A percentile compares a stretch with the other conserved stretches of the same genome.
phyloP scores from a whole-genome alignment of 2,113 vertebrate genomes.

The Dipodomys ordii region DNA sequence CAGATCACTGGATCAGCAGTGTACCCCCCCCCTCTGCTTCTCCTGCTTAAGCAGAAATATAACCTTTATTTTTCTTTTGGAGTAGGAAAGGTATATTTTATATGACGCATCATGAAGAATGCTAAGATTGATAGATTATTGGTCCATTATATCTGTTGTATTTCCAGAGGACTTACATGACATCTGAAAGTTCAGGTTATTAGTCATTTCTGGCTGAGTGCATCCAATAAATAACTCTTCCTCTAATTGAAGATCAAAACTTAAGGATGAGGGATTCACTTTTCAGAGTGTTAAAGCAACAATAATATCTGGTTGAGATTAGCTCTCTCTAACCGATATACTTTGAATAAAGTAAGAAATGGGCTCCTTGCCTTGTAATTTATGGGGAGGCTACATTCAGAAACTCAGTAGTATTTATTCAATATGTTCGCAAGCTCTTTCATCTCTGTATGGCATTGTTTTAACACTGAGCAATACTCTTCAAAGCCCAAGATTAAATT shows the following conservation, averaged over 20 bases:
- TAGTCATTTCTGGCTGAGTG: constrained; percentile 54
- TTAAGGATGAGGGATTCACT: constrained; percentile 46
- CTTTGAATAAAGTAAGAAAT: constrained; percentile 44
- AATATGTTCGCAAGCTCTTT: constrained; percentile 76
- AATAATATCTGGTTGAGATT: constrained; percentile 67
- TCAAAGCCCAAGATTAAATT: constrained; percentile 85
- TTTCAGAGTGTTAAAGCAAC: constrained; percentile 52
- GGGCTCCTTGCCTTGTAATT: constrained; percentile 70
- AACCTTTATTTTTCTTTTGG: background rate
- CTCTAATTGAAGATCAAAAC: constrained; percentile 51
- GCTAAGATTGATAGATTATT: background rate
- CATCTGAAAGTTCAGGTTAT: constrained; percentile 13
- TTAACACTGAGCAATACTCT: constrained; percentile 78
- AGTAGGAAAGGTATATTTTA: background rate
- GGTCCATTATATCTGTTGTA: background rate
- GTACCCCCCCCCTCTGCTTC: too few species aligned
- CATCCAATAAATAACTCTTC: constrained; percentile 43
- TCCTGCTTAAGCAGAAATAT: background rate
- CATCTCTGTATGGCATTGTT: constrained; percentile 79
- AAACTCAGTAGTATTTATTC: constrained; percentile 74
- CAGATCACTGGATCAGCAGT: constrained; percentile 51
- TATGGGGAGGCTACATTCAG: constrained; percentile 64
- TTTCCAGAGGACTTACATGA: constrained; percentile 51
- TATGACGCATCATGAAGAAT: background rate
- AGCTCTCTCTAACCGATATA: constrained; percentile 27